Evolutionary conservation across 2,888 invertebrate genomes (phyloP).

Genomic region (Pammene fasciana): DNA sequence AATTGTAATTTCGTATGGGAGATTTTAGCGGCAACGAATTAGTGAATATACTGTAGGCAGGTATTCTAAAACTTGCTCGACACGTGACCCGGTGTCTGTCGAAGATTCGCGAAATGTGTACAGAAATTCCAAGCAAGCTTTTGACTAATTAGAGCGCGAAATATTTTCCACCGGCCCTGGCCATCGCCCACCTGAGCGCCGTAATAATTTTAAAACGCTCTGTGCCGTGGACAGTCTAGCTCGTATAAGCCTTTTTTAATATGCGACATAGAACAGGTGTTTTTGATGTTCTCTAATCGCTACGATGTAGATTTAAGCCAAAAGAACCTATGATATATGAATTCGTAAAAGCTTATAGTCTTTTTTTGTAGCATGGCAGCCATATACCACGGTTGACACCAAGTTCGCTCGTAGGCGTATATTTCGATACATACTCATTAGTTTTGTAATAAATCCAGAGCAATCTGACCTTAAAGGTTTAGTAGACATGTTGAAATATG

Average conservation of each 20-base stretch:
- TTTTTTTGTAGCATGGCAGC: conserved; percentile 21
- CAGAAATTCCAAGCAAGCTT: background rate
- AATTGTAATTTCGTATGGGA: too few relatives aligned
- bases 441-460: conserved; percentile 25
- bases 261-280: conserved; percentile 62
- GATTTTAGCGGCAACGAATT: too few relatives aligned
- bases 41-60: too few relatives aligned
- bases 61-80: too few relatives aligned
- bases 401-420: conserved; percentile 57
- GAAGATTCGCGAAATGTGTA: conserved; percentile 6
- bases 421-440: conserved; percentile 43
- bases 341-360: background rate
- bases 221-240: background rate
- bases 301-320: conserved; percentile 27
- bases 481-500: conserved; percentile 34
- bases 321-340: conserved; percentile 18
- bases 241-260: conserved; percentile 8
- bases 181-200: conserved; percentile 67
- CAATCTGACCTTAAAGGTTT: conserved; percentile 34
- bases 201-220: conserved; percentile 10
- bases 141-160: conserved; percentile 31
- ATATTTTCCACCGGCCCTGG: conserved; percentile 61
- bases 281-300: conserved; percentile 60
- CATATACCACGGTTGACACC: conserved; percentile 54
- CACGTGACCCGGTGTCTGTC: background rate